These are phyloP conservation scores for Ageneiosus marmoratus DNA, from an alignment of 2,113 vertebrate species.

Conservation along the genomic window DNA sequence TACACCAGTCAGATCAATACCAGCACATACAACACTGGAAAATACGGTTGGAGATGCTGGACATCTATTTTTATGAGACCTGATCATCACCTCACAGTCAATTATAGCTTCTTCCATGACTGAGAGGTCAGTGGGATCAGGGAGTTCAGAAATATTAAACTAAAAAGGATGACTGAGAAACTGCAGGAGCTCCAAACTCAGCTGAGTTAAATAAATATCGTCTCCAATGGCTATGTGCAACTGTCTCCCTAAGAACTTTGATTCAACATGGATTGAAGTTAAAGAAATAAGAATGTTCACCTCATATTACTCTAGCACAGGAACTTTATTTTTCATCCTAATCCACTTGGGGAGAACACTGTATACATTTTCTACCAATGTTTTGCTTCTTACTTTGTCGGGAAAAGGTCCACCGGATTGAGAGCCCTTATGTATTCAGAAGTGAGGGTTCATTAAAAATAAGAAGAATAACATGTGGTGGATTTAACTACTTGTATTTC, in stretches of 20 bases:
- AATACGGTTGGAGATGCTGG: background rate
- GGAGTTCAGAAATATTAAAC: slow-evolving; percentile 16
- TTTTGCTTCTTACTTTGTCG: background rate
- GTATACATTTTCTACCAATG: background rate
- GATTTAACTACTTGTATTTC: background rate
- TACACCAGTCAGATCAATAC: slow-evolving; percentile 42
- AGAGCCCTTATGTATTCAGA: background rate
- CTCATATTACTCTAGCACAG: slow-evolving; percentile 29
- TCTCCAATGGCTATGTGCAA: slow-evolving; percentile 3
- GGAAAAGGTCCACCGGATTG: background rate
- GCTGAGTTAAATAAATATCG: slow-evolving; percentile 29
- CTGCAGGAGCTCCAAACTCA: background rate
- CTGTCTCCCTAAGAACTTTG: slow-evolving; percentile 38
- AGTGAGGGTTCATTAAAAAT: background rate
- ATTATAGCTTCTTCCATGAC: background rate
- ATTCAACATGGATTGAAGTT: slow-evolving; percentile 28
- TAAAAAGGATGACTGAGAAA: slow-evolving; percentile 15
- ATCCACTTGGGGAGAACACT: background rate
- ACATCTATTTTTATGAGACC: slow-evolving; percentile 21
- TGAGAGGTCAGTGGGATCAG: slow-evolving; percentile 4
- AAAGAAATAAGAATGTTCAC: slow-evolving; percentile 32
- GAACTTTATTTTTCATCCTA: slow-evolving; percentile 38
- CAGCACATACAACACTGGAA: background rate
- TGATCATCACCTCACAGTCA: slow-evolving; percentile 20
- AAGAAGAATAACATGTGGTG: background rate